phyloP scores from a whole-genome alignment of 2,113 vertebrate species.

The Engystomops pustulosus region DNA sequence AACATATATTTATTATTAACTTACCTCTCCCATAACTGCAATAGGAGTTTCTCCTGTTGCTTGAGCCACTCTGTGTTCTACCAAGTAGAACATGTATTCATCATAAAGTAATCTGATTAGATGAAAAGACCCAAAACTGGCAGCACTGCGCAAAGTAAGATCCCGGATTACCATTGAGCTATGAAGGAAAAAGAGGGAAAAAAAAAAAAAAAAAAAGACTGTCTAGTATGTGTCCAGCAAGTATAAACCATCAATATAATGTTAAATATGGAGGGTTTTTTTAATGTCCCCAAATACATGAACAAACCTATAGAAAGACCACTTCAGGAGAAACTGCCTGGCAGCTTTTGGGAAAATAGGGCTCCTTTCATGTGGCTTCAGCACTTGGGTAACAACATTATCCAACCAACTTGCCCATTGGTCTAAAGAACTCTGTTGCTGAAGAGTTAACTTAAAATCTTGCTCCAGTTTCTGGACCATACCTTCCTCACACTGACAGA shows the following conservation, averaged over 20 bases:
- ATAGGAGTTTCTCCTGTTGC: conserved; percentile 96
- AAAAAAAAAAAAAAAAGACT: too few species aligned
- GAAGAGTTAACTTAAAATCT: conserved; percentile 96
- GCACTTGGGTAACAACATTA: conserved; percentile 91
- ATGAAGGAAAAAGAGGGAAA: not conserved
- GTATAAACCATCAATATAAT: not conserved
- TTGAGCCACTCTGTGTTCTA: conserved; percentile 93
- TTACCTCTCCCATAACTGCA: conserved; percentile 97
- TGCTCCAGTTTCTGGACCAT: conserved; percentile 95
- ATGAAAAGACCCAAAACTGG: conserved; percentile 97
- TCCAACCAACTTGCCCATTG: conserved; percentile 98
- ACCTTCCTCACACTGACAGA: conserved; percentile 96
- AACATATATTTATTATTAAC: too few species aligned
- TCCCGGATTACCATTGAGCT: conserved; percentile 99
- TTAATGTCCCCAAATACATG: not conserved
- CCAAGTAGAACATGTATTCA: conserved; percentile 99
- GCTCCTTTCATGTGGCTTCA: conserved; percentile 90
- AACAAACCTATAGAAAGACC: conserved; percentile 97
- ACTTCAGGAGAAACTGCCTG: conserved; percentile 95
- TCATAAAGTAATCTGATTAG: conserved; percentile 96
- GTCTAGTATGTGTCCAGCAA: not conserved
- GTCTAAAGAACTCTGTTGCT: conserved; percentile 97
- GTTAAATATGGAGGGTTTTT: not conserved
- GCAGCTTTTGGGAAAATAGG: conserved; percentile 93
- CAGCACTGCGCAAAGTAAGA: conserved; percentile 93